A percentile compares a stretch with the other conserved stretches of the same genome.
phyloP scores from a whole-genome alignment of 1,140 invertebrate species.

The Teleogryllus occipitalis region DNA sequence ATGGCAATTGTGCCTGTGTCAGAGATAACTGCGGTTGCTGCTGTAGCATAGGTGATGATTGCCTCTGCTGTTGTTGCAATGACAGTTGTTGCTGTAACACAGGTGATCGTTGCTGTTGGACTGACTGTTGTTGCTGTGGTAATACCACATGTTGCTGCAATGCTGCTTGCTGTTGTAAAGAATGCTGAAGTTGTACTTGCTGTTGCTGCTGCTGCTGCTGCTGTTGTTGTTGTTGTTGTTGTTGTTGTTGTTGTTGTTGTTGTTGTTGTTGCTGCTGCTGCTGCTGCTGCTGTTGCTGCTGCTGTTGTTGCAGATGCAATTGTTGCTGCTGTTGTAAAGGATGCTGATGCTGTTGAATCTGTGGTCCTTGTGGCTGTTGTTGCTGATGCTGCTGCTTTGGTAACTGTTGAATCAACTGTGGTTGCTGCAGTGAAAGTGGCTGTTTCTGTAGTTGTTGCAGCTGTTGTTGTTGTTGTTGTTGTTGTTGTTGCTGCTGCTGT shows the following conservation, averaged over 20 bases:
- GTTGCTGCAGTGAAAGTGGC: not conserved
- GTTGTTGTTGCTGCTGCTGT: not conserved
- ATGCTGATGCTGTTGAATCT: conserved; percentile 25
- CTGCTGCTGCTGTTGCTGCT: conserved; percentile 11
- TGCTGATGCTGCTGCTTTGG: conserved; percentile 24
- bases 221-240: conserved; percentile 20
- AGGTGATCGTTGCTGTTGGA: not conserved
- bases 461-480: not conserved
- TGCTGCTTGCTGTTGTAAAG: not conserved
- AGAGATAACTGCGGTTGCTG: not conserved
- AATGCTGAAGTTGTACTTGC: not conserved
- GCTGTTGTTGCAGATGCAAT: conserved; percentile 28
- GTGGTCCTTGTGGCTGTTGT: conserved; percentile 34
- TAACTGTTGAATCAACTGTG: not conserved
- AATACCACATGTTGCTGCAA: not conserved
- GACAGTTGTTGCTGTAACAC: not conserved
- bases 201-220: not conserved
- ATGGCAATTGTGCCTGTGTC: not conserved
- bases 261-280: conserved; percentile 23
- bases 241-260: conserved; percentile 20
- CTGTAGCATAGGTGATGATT: not conserved
- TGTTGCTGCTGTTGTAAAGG: conserved; percentile 24
- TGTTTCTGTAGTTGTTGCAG: not conserved
- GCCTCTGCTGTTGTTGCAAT: not conserved
- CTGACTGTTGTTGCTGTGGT: not conserved